These are phyloP conservation scores for Recurvirostra avosetta DNA, from an alignment of 2,113 vertebrate species.

Conservation along the genomic window DNA sequence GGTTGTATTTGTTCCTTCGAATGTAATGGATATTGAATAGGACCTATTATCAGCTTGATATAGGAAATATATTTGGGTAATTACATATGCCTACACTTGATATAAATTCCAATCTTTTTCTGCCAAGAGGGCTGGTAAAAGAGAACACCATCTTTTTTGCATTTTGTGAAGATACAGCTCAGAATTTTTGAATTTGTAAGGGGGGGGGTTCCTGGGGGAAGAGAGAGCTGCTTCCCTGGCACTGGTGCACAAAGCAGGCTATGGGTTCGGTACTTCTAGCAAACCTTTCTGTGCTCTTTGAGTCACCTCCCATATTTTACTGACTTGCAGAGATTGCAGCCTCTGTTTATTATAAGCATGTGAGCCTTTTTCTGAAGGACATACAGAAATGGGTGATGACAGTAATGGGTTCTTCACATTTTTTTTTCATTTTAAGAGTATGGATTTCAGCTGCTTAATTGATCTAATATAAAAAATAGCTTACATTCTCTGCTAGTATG, in stretches of 20 bases:
- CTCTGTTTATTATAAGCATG: neutral
- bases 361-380: neutral
- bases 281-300: neutral
- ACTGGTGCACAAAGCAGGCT: neutral
- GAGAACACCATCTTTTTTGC: neutral
- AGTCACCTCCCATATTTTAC: neutral
- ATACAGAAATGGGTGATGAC: neutral
- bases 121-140: neutral
- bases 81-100: conserved; percentile 5
- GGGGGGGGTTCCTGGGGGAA: neutral
- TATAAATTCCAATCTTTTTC: neutral
- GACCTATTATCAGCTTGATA: conserved; percentile 34
- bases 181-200: neutral
- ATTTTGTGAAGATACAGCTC: neutral
- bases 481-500: neutral
- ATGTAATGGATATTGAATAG: conserved; percentile 27
- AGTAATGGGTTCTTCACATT: rapidly evolving
- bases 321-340: neutral
- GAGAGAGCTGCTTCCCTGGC: neutral
- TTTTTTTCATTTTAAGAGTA: neutral
- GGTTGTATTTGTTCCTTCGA: conserved; percentile 32
- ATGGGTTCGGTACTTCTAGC: neutral
- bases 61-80: conserved; percentile 35
- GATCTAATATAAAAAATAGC: neutral
- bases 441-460: neutral